Conservation (phyloP, 2,888 invertebrate genomes). For the Sminthurides aquaticus region DNA sequence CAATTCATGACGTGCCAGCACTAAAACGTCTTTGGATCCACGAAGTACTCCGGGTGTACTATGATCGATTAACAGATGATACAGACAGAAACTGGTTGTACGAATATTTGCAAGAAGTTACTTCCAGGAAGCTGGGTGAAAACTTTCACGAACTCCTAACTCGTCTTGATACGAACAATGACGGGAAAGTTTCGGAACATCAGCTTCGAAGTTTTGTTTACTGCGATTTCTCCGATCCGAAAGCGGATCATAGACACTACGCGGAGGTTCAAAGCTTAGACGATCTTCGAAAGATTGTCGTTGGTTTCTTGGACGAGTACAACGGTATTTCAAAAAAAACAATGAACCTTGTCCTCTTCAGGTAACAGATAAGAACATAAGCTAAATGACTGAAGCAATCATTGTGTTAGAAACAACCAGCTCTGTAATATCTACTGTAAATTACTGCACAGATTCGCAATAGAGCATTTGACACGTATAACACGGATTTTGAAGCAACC, state of each 20-base stretch:
- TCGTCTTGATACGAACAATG: conserved; percentile 54
- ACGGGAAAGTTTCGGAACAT: conserved; percentile 59
- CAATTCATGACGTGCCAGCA: conserved; percentile 71
- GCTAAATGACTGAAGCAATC: too few relatives aligned
- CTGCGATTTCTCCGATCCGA: conserved; percentile 92
- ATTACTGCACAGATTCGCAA: conserved; percentile 66
- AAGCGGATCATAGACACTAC: conserved; percentile 79
- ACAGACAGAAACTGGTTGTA: conserved; percentile 74
- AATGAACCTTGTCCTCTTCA: conserved; percentile 87
- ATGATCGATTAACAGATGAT: conserved; percentile 84
- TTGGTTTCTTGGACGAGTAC: conserved; percentile 79
- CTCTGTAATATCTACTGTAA: too few relatives aligned
- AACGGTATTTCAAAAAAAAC: conserved; percentile 95
- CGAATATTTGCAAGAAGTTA: conserved; percentile 53
- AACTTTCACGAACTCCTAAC: conserved; percentile 63
- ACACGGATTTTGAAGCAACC: conserved; percentile 87
- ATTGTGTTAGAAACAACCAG: too few relatives aligned
- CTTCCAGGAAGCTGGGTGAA: conserved; percentile 53
- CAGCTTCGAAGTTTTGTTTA: conserved; percentile 80
- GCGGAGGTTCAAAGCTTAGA: conserved; percentile 80
- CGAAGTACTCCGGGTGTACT: conserved; percentile 78
- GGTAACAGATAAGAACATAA: conserved; percentile 49
- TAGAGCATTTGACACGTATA: conserved; percentile 87
- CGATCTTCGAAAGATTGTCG: conserved; percentile 70
- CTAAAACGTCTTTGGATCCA: conserved; percentile 93